Base-by-base conservation (phyloP, 1,140 invertebrate genomes). In the Thaumetopoea pityocampa region DNA sequence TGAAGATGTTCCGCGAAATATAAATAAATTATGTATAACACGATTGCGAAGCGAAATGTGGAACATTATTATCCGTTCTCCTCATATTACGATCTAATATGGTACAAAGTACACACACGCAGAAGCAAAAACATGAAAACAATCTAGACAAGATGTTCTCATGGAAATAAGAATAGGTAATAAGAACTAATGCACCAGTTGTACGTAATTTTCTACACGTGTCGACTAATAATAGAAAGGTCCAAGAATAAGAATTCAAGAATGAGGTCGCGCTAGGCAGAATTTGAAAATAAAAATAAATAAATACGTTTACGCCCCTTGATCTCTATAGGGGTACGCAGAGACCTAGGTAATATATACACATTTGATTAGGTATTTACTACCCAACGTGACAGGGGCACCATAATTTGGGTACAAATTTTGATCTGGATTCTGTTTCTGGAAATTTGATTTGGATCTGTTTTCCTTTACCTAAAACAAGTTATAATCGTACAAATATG, bases 81-180 rank as follows among this genome's bases (percentile, higher is more conserved):
- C 24, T 23, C 40, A 54, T 30, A 28, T 38, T 45, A 38, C 38
- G 40, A 51, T 51, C 38, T 40, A 17, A 46, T 38, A 50, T 51
- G 33, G 41, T 52, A 29, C 36, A 49, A 38, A 52, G 40, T 23
- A 23, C 44, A 42, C 44, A 46, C 51, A 51, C 41, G 49, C 42
- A 33, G 46, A 28, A 38, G 42, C 30, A 62, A 58, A 58, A 63
- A 62, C 38, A 40, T 16, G 33, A 46, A 48, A 52, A 55, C 50
- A 51, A 62, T 51, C 46, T 47, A 33, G 30, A 53, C 52, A 32
- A 37, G 33, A 30, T 41, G 32, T 56, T 60, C 57, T 37, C 52
- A 52, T 41, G 34, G 30, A 56, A 46, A 43, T 41, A n/a, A 45
- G 49, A 53, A 49, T 54, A 51, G 23, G 42, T 51, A 60, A 46